phyloP scores from a whole-genome alignment of 2,888 invertebrate genomes.

The Erebia palarica region DNA sequence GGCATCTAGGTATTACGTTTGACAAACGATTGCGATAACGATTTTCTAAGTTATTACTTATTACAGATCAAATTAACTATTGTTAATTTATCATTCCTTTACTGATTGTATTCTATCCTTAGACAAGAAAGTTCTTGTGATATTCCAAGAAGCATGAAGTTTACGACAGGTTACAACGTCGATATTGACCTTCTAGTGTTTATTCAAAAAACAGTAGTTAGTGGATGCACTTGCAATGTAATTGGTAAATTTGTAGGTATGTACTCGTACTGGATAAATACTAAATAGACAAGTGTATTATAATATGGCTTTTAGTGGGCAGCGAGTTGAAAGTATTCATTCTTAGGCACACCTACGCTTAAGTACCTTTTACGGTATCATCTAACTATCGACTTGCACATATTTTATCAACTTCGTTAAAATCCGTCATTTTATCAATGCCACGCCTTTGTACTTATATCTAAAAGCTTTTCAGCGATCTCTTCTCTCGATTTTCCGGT shows the following conservation, averaged over 20 bases:
- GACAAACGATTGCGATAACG: too few species aligned
- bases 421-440: background rate
- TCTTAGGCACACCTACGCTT: constrained; percentile 30
- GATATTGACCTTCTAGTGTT: constrained; percentile 18
- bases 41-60: too few species aligned
- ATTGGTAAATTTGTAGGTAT: constrained; percentile 11
- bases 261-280: constrained; percentile 27
- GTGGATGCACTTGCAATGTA: constrained; percentile 19
- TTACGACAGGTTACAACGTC: background rate
- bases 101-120: too few species aligned
- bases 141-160: background rate
- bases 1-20: too few species aligned
- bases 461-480: background rate
- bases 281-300: constrained; percentile 34
- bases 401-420: background rate
- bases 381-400: background rate
- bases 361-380: constrained; percentile 17
- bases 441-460: background rate
- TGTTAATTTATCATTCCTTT: too few species aligned
- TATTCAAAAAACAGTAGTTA: constrained; percentile 4
- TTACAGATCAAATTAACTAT: too few species aligned
- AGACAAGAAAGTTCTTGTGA: too few species aligned
- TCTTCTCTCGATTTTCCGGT: too few species aligned
- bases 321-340: constrained; percentile 31
- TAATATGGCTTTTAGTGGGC: constrained; percentile 40